These are phyloP conservation scores for Thymallus thymallus DNA, from an alignment of 2,113 vertebrate species.

Conservation along the genomic window DNA sequence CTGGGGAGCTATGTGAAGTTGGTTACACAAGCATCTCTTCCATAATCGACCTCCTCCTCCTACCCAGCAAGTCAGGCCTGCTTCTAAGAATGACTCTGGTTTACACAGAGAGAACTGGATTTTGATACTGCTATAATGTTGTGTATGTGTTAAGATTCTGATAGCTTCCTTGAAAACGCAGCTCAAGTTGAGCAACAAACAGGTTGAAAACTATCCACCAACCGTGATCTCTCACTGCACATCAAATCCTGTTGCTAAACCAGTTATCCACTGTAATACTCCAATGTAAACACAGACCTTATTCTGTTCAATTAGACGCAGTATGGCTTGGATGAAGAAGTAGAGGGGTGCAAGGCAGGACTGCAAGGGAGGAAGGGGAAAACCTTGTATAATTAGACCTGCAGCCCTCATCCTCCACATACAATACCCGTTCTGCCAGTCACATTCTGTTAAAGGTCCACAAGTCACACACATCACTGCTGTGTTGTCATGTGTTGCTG, in stretches of 20 bases:
- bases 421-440: too few relatives aligned
- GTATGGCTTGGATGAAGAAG: neutral
- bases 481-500: too few relatives aligned
- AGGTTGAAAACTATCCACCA: conserved; percentile 8
- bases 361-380: neutral
- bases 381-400: neutral
- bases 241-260: neutral
- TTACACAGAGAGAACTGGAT: conserved; percentile 6
- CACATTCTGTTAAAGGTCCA: too few relatives aligned
- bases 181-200: neutral
- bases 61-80: conserved; percentile 3
- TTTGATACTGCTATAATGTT: neutral
- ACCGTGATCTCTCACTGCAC: neutral
- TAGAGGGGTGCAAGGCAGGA: neutral
- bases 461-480: too few relatives aligned
- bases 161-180: neutral
- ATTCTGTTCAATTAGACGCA: neutral
- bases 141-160: neutral
- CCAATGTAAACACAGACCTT: neutral
- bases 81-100: conserved; percentile 46
- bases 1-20: too few relatives aligned
- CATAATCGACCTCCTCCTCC: conserved; percentile 39
- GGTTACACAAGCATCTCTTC: conserved; percentile 54
- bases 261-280: neutral
- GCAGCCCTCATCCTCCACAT: too few relatives aligned